Conservation (phyloP, 2,113 vertebrate genomes). For the Xiphophorus hellerii region DNA sequence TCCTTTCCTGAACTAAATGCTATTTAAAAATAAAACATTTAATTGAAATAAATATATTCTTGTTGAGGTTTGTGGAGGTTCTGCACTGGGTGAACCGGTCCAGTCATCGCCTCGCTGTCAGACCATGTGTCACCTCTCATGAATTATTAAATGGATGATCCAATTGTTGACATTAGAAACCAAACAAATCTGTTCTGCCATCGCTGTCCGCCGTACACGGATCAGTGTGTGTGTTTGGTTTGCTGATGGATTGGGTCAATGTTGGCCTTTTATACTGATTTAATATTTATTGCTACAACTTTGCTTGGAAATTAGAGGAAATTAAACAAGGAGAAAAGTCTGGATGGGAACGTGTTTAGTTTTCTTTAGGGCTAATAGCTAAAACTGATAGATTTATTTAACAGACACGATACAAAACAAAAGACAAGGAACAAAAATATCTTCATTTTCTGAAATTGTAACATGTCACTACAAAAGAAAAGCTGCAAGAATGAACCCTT, state of each 20-base stretch:
- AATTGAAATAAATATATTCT: neutral
- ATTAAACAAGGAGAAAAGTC: neutral
- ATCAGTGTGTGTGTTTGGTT: conserved; percentile 9
- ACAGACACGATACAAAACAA: no score
- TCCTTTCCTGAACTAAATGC: neutral
- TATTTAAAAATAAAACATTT: neutral
- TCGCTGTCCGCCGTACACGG: neutral
- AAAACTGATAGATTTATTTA: neutral
- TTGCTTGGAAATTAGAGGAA: conserved; percentile 1
- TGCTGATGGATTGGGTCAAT: conserved; percentile 7
- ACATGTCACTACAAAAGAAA: neutral
- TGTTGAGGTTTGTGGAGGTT: neutral
- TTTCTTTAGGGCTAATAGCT: neutral
- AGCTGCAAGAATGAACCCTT: neutral
- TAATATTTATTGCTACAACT: conserved; percentile 15
- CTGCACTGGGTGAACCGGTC: neutral
- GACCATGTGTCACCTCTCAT: conserved; percentile 1
- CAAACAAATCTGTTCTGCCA: conserved; percentile 24
- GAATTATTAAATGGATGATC: conserved; percentile 27
- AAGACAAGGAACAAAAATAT: no score
- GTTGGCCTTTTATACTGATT: conserved; percentile 16
- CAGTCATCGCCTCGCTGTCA: conserved; percentile 1
- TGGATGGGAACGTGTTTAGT: neutral
- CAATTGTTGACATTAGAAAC: conserved; percentile 4
- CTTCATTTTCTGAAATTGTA: neutral